Conservation (phyloP, 2,888 invertebrate species). For the Marronus borbonicus region DNA sequence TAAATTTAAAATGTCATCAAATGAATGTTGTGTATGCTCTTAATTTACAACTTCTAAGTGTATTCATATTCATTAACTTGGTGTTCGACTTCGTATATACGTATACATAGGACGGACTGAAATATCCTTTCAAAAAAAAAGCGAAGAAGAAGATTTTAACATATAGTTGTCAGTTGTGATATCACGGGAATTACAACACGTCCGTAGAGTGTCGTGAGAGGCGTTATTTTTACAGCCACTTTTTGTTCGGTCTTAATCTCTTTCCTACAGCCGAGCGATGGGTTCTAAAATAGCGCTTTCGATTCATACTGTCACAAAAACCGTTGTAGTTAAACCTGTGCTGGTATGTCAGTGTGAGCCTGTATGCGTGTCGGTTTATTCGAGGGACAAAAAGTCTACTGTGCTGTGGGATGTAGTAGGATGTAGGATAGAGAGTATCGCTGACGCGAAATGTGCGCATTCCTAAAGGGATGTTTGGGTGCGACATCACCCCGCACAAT, state of each 20-base stretch:
- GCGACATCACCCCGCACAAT: background rate
- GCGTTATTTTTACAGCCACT: conserved; percentile 50
- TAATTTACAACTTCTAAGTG: conserved; percentile 1
- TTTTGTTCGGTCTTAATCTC: conserved; percentile 51
- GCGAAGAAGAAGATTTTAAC: conserved; percentile 10
- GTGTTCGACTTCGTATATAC: background rate
- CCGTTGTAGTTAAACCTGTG: conserved; percentile 46
- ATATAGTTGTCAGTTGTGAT: conserved; percentile 45
- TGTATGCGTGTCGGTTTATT: background rate
- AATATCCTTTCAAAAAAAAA: conserved; percentile 11
- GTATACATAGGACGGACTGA: background rate
- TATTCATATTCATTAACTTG: conserved; percentile 6
- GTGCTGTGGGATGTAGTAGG: background rate
- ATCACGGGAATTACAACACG: conserved; percentile 46
- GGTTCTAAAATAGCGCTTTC: conserved; percentile 57
- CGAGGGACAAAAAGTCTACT: conserved; percentile 43
- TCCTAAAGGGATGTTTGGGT: conserved; percentile 47
- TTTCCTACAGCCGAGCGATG: conserved; percentile 49
- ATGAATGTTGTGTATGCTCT: background rate
- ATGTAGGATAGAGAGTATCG: conserved; percentile 26
- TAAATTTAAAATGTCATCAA: conserved; percentile 2
- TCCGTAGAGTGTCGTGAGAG: conserved; percentile 35
- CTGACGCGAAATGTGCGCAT: conserved; percentile 44
- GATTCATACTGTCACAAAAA: conserved; percentile 53
- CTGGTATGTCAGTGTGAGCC: background rate